Evolutionary conservation across 1,140 invertebrate genomes (phyloP).

Genomic region (Scaptodrosophila lebanonensis): DNA sequence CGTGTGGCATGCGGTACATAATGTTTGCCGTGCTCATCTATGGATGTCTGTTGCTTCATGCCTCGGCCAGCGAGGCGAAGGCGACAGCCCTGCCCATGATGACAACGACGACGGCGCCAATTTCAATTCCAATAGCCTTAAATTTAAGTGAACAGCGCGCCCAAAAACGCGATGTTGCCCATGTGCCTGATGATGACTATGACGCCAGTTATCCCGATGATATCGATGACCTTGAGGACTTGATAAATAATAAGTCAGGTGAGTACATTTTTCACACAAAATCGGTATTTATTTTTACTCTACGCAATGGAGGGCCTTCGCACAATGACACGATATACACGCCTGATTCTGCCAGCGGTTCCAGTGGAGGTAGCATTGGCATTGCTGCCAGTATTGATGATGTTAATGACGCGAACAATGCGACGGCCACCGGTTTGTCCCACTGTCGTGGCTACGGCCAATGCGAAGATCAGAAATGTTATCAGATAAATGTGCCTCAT

Average conservation of each 20-base stretch:
- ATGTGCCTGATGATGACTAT: conserved; percentile 75
- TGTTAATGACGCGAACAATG: no score
- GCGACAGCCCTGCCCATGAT: conserved; percentile 16
- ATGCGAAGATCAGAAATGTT: no score
- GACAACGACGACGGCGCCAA: conserved; percentile 5
- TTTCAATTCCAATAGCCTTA: conserved; percentile 12
- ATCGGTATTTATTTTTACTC: no score
- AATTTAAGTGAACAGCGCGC: conserved; percentile 22
- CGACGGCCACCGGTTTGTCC: no score
- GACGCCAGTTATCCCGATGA: conserved; percentile 73
- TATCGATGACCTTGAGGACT: conserved; percentile 68
- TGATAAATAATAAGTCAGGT: conserved; percentile 77
- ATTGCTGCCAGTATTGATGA: no score
- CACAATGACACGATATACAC: no score
- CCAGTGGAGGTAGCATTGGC: no score
- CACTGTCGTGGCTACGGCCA: no score
- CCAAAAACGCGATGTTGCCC: conserved; percentile 61
- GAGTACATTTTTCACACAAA: no score
- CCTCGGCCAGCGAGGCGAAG: conserved; percentile 44
- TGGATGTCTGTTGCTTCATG: conserved; percentile 64
- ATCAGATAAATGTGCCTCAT: no score
- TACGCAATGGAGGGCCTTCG: no score
- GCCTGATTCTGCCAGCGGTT: no score
- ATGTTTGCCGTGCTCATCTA: conserved; percentile 55
- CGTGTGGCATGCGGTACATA: conserved; percentile 32